phyloP scores from a whole-genome alignment of 2,888 invertebrate species.

The Ochlodes sylvanus region DNA sequence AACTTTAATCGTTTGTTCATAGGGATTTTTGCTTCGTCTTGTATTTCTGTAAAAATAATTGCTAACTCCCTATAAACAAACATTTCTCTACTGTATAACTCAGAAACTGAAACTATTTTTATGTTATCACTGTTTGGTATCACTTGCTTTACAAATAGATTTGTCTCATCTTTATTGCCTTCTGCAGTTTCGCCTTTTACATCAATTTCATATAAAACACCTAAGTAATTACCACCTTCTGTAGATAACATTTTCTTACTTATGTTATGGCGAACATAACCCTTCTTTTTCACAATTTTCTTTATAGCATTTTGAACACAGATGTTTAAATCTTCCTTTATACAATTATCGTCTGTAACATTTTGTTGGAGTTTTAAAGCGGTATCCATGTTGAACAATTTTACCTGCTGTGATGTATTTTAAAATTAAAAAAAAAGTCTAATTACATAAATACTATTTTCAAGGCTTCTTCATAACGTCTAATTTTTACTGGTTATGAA shows the following conservation, averaged over 20 bases:
- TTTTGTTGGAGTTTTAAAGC: too few species aligned
- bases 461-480: too few species aligned
- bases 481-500: too few species aligned
- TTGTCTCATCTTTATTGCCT: not conserved
- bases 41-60: conserved; percentile 52
- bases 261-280: conserved; percentile 1
- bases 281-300: not conserved
- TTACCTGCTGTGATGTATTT: too few species aligned
- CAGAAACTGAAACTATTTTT: conserved; percentile 51
- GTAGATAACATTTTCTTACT: not conserved
- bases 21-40: conserved; percentile 55
- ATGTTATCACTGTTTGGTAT: conserved; percentile 43
- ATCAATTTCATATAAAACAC: conserved; percentile 7
- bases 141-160: conserved; percentile 3
- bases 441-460: too few species aligned
- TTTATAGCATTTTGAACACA: not conserved
- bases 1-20: conserved; percentile 52
- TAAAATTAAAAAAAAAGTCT: too few species aligned
- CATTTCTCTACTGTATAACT: conserved; percentile 56
- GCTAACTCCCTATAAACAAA: conserved; percentile 57
- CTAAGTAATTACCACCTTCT: conserved; percentile 3
- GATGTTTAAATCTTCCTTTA: too few species aligned
- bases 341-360: too few species aligned
- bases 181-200: conserved; percentile 12
- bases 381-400: too few species aligned